A percentile compares a stretch with the other conserved stretches of the same genome.
These are phyloP conservation scores for Entelurus aequoreus DNA, from an alignment of 2,113 vertebrate genomes.

Conservation along the genomic window DNA sequence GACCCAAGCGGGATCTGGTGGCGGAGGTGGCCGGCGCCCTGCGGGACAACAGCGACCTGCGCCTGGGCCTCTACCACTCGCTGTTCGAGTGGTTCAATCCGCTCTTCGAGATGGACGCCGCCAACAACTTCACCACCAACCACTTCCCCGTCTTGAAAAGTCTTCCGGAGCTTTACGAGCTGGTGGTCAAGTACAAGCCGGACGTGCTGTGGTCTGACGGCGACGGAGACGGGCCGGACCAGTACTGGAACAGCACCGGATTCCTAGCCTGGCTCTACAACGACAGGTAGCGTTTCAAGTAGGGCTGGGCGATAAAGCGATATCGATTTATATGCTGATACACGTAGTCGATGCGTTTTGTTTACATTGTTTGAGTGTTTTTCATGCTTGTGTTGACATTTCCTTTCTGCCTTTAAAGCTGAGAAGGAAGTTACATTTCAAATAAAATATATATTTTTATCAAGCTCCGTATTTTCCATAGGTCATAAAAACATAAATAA, in stretches of 20 bases:
- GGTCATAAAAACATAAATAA: too few relatives aligned
- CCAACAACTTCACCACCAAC: slow-evolving; percentile 71
- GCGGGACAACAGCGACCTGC: slow-evolving; percentile 72
- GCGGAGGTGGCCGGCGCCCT: slow-evolving; percentile 78
- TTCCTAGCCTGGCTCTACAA: slow-evolving; percentile 98
- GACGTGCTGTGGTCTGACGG: slow-evolving; percentile 95
- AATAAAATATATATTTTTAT: too few relatives aligned
- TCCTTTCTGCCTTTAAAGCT: too few relatives aligned
- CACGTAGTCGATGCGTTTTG: too few relatives aligned
- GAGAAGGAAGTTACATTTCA: too few relatives aligned
- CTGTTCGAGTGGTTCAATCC: slow-evolving; percentile 97
- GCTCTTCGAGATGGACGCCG: slow-evolving; percentile 75
- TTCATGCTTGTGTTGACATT: too few relatives aligned
- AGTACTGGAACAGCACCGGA: slow-evolving; percentile 93
- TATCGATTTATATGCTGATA: too few relatives aligned
- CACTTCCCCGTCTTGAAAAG: slow-evolving; percentile 80
- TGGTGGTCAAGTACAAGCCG: slow-evolving; percentile 81
- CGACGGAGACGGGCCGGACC: slow-evolving; percentile 78
- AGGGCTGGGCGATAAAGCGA: too few relatives aligned
- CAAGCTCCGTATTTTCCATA: too few relatives aligned
- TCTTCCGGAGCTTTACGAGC: slow-evolving; percentile 87
- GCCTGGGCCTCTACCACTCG: slow-evolving; percentile 90
- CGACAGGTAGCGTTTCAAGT: slow-evolving; percentile 74
- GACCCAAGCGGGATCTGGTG: slow-evolving; percentile 84
- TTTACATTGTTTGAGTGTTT: too few relatives aligned